Percentiles rank a stretch among this genome's conserved stretches.
These are phyloP conservation scores for Hypotaenidia okinawae DNA, from an alignment of 2,797 vertebrate genomes.

Conservation along the genomic window DNA sequence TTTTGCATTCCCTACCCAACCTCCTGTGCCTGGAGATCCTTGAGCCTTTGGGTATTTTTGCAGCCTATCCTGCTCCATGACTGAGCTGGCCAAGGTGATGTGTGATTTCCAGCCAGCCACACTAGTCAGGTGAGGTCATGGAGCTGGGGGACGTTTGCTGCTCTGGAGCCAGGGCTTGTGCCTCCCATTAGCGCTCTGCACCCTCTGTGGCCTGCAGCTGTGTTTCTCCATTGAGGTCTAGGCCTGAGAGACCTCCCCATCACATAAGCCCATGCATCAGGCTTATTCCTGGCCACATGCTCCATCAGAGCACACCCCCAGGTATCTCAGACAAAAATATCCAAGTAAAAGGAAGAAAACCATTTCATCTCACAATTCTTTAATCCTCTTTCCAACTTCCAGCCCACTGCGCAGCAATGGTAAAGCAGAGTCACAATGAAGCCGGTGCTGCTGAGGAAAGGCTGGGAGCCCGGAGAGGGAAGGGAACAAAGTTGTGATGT, in stretches of 20 bases:
- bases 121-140: background rate
- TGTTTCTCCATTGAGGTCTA: background rate
- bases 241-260: background rate
- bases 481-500: fast-evolving
- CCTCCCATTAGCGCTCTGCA: background rate
- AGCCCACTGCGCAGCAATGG: background rate
- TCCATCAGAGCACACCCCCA: background rate
- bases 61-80: background rate
- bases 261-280: fast-evolving
- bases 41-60: background rate
- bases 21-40: background rate
- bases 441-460: background rate
- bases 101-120: background rate
- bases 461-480: background rate
- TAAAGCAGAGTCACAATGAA: background rate
- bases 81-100: background rate
- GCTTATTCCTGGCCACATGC: background rate
- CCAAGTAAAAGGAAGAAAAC: background rate
- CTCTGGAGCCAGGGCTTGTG: background rate
- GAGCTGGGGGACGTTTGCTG: background rate
- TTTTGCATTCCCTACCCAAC: background rate
- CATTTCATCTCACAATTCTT: background rate
- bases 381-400: background rate
- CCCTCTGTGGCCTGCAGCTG: too few species aligned
- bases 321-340: background rate